Conservation (phyloP, 2,888 invertebrate species). For the Chloromyia formosa region DNA sequence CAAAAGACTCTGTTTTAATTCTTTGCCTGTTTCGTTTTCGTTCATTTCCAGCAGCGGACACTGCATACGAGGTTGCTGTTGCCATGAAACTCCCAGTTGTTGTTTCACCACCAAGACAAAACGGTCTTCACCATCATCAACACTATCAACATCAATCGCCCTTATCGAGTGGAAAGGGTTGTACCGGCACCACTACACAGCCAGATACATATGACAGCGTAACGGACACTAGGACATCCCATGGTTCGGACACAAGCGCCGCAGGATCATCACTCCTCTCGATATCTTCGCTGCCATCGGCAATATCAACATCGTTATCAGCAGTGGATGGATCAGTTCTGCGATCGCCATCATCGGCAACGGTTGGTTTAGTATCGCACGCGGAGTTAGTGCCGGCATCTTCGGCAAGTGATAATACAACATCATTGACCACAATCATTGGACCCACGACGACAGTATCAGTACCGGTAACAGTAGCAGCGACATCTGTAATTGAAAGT, state of each 20-base stretch:
- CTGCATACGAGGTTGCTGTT: slow-evolving; percentile 51
- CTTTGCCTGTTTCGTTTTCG: slow-evolving; percentile 39
- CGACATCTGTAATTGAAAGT: slow-evolving; percentile 45
- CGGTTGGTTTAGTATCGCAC: slow-evolving; percentile 28
- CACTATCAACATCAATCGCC: slow-evolving; percentile 31
- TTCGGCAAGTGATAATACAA: slow-evolving; percentile 6
- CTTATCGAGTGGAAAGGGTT: background rate
- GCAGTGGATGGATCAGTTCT: slow-evolving; percentile 52
- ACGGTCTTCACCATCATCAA: slow-evolving; percentile 45
- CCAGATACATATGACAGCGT: slow-evolving; percentile 29
- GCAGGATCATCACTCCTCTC: slow-evolving; percentile 54
- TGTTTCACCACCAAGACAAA: slow-evolving; percentile 49
- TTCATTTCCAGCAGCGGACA: slow-evolving; percentile 46
- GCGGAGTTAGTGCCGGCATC: background rate
- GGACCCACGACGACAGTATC: too few species aligned
- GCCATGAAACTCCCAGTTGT: slow-evolving; percentile 52
- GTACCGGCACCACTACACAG: background rate
- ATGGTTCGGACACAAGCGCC: slow-evolving; percentile 42
- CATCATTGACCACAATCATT: background rate
- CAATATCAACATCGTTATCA: slow-evolving; percentile 51
- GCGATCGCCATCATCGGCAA: slow-evolving; percentile 35
- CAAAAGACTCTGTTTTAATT: slow-evolving; percentile 16
- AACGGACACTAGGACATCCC: slow-evolving; percentile 49
- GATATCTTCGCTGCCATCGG: slow-evolving; percentile 55
- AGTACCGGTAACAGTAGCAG: slow-evolving; percentile 24